Evolutionary conservation across 1,140 invertebrate genomes (phyloP).

Genomic region (Euwallacea similis): DNA sequence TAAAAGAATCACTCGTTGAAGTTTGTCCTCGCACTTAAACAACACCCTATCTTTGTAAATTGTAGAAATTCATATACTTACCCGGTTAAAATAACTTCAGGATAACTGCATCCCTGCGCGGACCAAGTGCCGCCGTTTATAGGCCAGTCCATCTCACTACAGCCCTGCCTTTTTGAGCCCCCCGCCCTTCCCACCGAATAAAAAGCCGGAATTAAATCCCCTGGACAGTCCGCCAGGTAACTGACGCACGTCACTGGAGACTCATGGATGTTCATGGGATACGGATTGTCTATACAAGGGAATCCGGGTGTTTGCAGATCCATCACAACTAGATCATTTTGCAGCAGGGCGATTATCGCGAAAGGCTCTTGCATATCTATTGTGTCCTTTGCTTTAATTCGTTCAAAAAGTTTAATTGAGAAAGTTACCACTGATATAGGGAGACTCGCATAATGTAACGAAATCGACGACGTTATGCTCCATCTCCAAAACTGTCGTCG

Average conservation of each 20-base stretch:
- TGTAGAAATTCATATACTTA: constrained; percentile 51
- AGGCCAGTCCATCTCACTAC: constrained; percentile 95
- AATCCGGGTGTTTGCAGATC: constrained; percentile 93
- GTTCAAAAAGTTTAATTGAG: constrained; percentile 3
- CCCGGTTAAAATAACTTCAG: constrained; percentile 96
- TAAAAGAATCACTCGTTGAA: too few relatives aligned
- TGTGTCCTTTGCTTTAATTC: constrained; percentile 37
- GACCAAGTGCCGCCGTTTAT: constrained; percentile 95
- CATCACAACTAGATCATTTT: constrained; percentile 97
- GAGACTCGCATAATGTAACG: constrained; percentile 76
- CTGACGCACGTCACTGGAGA: constrained; percentile 94
- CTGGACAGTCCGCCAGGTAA: constrained; percentile 96
- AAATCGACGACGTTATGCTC: constrained; percentile 98
- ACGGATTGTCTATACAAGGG: constrained; percentile 98
- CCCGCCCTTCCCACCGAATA: constrained; percentile 64
- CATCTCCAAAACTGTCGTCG: constrained; percentile 97
- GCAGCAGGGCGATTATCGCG: constrained; percentile 94
- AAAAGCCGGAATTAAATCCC: constrained; percentile 90
- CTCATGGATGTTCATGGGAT: constrained; percentile 99
- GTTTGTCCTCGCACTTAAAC: too few relatives aligned
- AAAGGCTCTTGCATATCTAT: constrained; percentile 96
- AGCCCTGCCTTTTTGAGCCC: constrained; percentile 67
- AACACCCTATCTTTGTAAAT: not conserved
- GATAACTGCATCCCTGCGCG: constrained; percentile 89
- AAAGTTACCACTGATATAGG: constrained; percentile 82